Base-by-base conservation (phyloP, 2,888 invertebrate genomes). In the Xestia rhomboidea region DNA sequence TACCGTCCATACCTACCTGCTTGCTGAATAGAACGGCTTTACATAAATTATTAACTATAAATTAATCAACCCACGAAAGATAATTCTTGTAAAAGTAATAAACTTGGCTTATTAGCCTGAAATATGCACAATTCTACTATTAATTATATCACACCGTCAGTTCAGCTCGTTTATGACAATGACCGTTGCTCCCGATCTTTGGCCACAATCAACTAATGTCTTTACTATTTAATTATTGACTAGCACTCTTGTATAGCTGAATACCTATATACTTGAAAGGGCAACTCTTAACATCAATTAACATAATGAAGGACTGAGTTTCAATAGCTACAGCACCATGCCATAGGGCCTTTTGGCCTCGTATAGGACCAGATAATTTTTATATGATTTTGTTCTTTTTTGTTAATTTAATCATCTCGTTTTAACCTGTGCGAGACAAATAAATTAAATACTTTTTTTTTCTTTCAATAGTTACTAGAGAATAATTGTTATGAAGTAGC, bases 181-280 rank as follows among this genome's bases (percentile, higher is more conserved):
- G 79, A 81, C 63, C 63, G 34, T 30, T 81, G 86, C 46, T 71
- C 73, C 57, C 72, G 86, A 83, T 80, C 86, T 81, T 71, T 85
- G 81, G 41, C 73, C 77, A 54, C 79, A 34, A 72, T 76, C 63
- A 44, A 27, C 27, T 73, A 74, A 68, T 68, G 38, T 64, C 21
- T 83, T 74, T 71, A 85, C 44, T 63, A 63, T 63, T 66, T 85
- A 83, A 85, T 85, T 77, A 74, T 51, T 64, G 44, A 77, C 63
- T 46, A 60, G 15, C 41, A 38, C 79, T 68, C 34, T 27, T 62
- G 41, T 11, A n/a, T 11, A 77, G 11, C 46, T 78, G 62, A 10
- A 8, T 49, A 21, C 62, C 54, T 27, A 27, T 24, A 38, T 63
- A 70, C 73, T 83, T 70, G n/a, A 72, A 68, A 77, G 69, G 78